phyloP scores from a whole-genome alignment of 2,888 invertebrate genomes.

The Oegoconia quadripuncta region DNA sequence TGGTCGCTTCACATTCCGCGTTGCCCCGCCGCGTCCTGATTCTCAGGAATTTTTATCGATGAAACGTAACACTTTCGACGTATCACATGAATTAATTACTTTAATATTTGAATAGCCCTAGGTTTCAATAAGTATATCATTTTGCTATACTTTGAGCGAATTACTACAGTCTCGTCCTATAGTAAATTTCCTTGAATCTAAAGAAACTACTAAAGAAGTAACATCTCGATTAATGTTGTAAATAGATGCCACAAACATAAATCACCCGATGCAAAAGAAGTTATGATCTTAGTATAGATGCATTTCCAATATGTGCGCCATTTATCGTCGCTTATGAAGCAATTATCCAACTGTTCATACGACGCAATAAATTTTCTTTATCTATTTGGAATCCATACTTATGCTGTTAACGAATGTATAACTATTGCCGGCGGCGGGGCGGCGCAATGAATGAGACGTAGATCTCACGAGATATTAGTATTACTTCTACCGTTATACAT shows the following conservation, averaged over 20 bases:
- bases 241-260: too few species aligned
- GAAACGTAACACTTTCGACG: slow-evolving; percentile 52
- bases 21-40: slow-evolving; percentile 54
- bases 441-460: slow-evolving; percentile 15
- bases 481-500: slow-evolving; percentile 46
- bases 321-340: slow-evolving; percentile 18
- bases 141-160: too few species aligned
- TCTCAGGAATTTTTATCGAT: slow-evolving; percentile 63
- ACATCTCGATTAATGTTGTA: too few species aligned
- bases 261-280: too few species aligned
- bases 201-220: too few species aligned
- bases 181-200: background rate
- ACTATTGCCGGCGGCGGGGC: slow-evolving; percentile 13
- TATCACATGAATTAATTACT: background rate
- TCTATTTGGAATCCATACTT: slow-evolving; percentile 13
- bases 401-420: slow-evolving; percentile 15
- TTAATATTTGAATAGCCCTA: background rate
- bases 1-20: slow-evolving; percentile 63
- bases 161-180: too few species aligned
- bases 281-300: slow-evolving; percentile 4
- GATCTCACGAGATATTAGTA: slow-evolving; percentile 24
- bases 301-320: slow-evolving; percentile 8
- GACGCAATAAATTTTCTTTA: slow-evolving; percentile 22
- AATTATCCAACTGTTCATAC: slow-evolving; percentile 31
- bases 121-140: too few species aligned